Base-by-base conservation (phyloP, 2,888 invertebrate species). In the Meloe dianella region DNA sequence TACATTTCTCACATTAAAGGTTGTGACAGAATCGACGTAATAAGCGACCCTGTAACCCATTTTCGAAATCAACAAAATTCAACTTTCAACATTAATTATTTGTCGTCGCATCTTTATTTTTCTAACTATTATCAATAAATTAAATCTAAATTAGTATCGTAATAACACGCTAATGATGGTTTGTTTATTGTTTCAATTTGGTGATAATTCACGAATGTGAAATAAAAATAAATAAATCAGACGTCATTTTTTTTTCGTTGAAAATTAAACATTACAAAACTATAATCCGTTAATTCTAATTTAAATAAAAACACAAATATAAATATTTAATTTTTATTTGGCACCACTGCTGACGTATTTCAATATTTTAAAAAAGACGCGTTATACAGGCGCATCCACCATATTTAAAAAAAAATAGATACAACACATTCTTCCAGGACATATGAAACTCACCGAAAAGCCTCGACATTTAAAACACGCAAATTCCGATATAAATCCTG, bases 401-500 rank as follows among this genome's bases (percentile, higher is more conserved):
- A 47, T 20, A 20, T 29, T 17, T n/a, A 6, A 60, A 60, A 38
- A 38, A 12, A n/a, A n/a, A n/a, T n/a, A n/a, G n/a, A n/a, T n/a
- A n/a, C n/a, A n/a, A n/a, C n/a, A n/a, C n/a, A 17, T 22, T 14
- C 8, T 20, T 8, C 6, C 14, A 60, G 17, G 4, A 35, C 8
- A 35, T 7, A 14, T 14, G 32, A 38, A 4, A 77, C 83, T 78
- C 77, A 84, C 84, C 81, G 81, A 79, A 72, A 81, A 74, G 17
- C 77, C 74, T 64, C 75, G 77, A 68, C 81, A 82, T 76, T 82
- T 83, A 65, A 80, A 76, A 75, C 83, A 83, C 51, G 79, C 77
- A 60, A 83, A 77, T 71, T 83, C 83, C 61, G 81, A 81, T 32
- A 84, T 81, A 72, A 84, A 79, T 75, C 82, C 83, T 56, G 82